phyloP scores from a whole-genome alignment of 2,113 vertebrate species.

The pig (Sus scrofa) region DNA sequence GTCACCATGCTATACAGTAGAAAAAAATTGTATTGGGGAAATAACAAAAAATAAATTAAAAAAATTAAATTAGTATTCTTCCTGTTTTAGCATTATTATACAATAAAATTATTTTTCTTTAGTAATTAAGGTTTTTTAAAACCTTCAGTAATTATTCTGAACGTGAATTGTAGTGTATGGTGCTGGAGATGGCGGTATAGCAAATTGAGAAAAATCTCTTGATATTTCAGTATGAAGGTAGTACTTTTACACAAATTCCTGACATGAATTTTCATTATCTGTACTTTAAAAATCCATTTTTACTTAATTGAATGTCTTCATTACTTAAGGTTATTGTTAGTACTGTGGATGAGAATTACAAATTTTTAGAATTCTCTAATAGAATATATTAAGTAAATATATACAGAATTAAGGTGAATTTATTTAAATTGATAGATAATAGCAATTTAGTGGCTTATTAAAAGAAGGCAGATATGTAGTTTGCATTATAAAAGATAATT shows the following conservation, averaged over 20 bases:
- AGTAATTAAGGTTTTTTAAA: neutral
- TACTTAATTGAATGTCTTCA: neutral
- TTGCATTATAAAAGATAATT: slow-evolving; percentile 32
- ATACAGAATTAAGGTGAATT: neutral
- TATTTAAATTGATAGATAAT: neutral
- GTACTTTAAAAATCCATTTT: neutral
- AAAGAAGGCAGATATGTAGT: neutral
- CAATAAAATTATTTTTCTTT: neutral
- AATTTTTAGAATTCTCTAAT: neutral
- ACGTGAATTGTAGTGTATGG: neutral
- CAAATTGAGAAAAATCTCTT: neutral
- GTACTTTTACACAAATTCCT: neutral
- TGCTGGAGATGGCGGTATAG: neutral
- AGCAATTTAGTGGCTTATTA: neutral
- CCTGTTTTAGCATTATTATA: neutral
- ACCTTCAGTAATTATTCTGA: neutral
- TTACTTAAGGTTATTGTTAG: neutral
- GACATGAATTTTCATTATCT: slow-evolving; percentile 11
- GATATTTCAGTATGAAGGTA: neutral
- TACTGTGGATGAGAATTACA: neutral
- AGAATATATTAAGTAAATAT: neutral
- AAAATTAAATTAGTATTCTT: neutral
- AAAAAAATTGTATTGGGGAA: no score
- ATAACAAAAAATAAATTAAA: neutral
- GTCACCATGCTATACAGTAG: no score